Conservation (phyloP, 2,113 vertebrate genomes). For the Loxodonta africana region DNA sequence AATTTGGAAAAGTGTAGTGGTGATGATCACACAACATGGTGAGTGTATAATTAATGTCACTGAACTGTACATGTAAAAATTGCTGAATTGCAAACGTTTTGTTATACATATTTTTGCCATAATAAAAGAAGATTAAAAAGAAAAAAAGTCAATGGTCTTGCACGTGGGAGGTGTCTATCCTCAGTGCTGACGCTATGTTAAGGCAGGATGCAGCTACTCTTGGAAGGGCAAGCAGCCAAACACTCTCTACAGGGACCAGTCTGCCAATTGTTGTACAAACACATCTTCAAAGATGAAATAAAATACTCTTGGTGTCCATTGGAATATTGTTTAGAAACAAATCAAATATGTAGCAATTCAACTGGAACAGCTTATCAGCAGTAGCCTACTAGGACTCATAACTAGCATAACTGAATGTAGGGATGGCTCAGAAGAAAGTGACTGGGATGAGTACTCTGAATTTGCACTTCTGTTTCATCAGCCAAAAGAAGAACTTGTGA, state of each 20-base stretch:
- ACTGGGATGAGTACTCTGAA: background rate
- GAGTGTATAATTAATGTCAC: no score
- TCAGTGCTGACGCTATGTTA: background rate
- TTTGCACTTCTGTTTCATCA: background rate
- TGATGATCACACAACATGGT: no score
- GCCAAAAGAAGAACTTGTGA: background rate
- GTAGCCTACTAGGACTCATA: background rate
- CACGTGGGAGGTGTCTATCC: fast-evolving
- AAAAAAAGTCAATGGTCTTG: no score
- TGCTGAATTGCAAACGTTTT: no score
- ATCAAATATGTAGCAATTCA: constrained; percentile 29
- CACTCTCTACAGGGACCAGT: background rate
- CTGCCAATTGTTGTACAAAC: constrained; percentile 52
- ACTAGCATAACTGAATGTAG: background rate
- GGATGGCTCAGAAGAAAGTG: background rate
- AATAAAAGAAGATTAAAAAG: no score
- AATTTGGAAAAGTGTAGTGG: no score
- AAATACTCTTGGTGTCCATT: constrained; percentile 1
- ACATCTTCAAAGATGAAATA: constrained; percentile 38
- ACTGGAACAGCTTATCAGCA: background rate
- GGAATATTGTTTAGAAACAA: constrained; percentile 63
- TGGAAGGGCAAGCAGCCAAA: background rate
- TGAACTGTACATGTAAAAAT: no score
- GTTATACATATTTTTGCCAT: no score
- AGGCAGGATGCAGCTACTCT: background rate